phyloP scores from a whole-genome alignment of 2,888 invertebrate species.

The Baronia brevicornis region DNA sequence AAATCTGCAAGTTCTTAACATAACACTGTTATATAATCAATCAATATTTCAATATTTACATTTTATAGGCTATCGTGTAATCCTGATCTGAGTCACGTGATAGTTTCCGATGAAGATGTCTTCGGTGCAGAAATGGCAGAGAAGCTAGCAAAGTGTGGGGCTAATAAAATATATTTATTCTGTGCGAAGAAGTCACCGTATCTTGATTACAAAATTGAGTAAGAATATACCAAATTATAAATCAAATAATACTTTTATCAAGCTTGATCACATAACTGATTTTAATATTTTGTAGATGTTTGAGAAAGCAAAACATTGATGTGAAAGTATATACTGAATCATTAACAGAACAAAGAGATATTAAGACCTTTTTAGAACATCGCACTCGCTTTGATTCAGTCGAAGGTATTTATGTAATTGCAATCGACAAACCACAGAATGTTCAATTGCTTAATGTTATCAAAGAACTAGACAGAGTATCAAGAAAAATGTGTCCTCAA shows the following conservation, averaged over 20 bases:
- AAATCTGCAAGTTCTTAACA: too few species aligned
- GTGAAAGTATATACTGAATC: conserved; percentile 7
- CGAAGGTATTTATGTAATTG: conserved; percentile 12
- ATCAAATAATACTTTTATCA: too few species aligned
- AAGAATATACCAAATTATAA: too few species aligned
- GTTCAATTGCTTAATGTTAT: background rate
- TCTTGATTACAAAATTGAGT: conserved; percentile 24
- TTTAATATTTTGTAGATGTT: conserved; percentile 19
- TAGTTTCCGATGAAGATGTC: conserved; percentile 32
- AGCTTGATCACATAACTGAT: background rate
- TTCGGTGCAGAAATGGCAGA: conserved; percentile 32
- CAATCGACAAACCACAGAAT: background rate
- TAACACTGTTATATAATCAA: conserved; percentile 4
- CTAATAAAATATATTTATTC: conserved; percentile 31
- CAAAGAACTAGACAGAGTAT: conserved; percentile 24
- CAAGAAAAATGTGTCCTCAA: conserved; percentile 28
- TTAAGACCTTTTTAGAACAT: background rate
- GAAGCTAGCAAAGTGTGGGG: conserved; percentile 34
- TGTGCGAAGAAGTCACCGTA: conserved; percentile 17
- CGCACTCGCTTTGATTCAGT: conserved; percentile 2
- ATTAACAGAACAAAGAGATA: conserved; percentile 3
- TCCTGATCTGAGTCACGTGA: conserved; percentile 26
- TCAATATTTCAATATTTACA: background rate
- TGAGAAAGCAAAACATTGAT: conserved; percentile 20
- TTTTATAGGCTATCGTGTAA: conserved; percentile 29